Percentiles rank a stretch among this genome's conserved stretches.
phyloP scores from a whole-genome alignment of 2,113 vertebrate genomes.

The Saguinus midas region DNA sequence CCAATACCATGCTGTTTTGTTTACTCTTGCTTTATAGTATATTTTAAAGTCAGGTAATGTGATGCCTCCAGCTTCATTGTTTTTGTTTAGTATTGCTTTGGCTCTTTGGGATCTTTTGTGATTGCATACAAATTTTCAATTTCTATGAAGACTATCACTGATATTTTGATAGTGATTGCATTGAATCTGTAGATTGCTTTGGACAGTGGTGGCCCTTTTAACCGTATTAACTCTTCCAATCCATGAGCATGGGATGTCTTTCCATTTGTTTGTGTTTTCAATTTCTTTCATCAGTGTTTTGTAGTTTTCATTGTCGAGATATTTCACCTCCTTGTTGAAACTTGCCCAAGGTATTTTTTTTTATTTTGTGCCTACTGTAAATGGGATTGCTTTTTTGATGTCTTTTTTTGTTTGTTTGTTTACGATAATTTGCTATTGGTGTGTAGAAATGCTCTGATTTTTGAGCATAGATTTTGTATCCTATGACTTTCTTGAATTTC shows the following conservation, averaged over 20 bases:
- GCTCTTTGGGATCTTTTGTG: neutral
- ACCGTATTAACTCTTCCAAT: neutral
- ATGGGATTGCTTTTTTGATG: neutral
- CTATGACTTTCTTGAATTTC: neutral
- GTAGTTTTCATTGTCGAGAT: neutral
- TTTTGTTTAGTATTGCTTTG: neutral
- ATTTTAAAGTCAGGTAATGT: neutral
- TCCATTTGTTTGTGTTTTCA: neutral
- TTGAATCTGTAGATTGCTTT: neutral
- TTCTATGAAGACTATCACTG: neutral
- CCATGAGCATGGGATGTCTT: neutral
- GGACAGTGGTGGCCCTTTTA: neutral
- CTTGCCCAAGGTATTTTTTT: neutral
- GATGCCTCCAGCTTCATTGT: neutral
- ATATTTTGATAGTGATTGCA: neutral
- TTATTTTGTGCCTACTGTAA: neutral
- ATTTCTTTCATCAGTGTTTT: neutral
- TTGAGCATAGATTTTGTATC: neutral
- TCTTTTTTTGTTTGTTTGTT: no score
- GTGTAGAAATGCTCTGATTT: neutral
- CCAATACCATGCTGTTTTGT: neutral
- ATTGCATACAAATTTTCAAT: neutral
- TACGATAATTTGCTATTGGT: neutral
- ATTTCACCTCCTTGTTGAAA: neutral
- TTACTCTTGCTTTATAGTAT: neutral